Conservation (phyloP, 2,888 invertebrate genomes). For the Tetramorium bicarinatum region DNA sequence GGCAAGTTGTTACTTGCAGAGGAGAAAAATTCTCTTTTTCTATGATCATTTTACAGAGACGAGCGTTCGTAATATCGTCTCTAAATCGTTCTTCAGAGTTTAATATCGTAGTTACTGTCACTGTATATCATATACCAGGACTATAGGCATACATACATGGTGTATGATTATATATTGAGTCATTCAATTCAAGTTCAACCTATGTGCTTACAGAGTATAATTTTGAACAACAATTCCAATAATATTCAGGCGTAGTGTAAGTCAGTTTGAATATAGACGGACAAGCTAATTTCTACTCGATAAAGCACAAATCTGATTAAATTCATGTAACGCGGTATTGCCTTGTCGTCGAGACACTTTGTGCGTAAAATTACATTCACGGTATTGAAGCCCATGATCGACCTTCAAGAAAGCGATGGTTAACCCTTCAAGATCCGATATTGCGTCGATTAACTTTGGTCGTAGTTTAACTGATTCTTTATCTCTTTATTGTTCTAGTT, state of each 20-base stretch:
- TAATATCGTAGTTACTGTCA: constrained; percentile 48
- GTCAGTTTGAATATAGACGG: background rate
- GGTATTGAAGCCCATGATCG: constrained; percentile 10
- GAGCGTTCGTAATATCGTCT: constrained; percentile 34
- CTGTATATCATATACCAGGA: background rate
- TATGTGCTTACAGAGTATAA: background rate
- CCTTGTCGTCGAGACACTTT: background rate
- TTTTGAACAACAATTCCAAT: constrained; percentile 25
- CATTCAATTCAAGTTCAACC: background rate
- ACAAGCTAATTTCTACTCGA: constrained; percentile 20
- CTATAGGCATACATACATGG: background rate
- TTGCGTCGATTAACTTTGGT: constrained; percentile 27
- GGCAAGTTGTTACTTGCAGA: constrained; percentile 22
- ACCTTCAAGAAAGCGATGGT: constrained; percentile 18
- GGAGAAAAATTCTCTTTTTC: constrained; percentile 16
- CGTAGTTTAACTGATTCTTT: constrained; percentile 38
- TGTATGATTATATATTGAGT: constrained; percentile 21
- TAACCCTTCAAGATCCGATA: constrained; percentile 24
- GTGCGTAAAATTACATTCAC: constrained; percentile 32
- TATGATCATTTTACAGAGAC: constrained; percentile 34
- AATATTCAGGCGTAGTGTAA: constrained; percentile 1
- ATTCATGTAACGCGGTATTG: background rate
- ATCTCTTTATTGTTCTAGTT: constrained; percentile 19
- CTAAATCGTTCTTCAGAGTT: constrained; percentile 41
- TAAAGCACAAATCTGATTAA: constrained; percentile 31